phyloP scores from a whole-genome alignment of 2,888 invertebrate genomes.

The Idaea aversata region DNA sequence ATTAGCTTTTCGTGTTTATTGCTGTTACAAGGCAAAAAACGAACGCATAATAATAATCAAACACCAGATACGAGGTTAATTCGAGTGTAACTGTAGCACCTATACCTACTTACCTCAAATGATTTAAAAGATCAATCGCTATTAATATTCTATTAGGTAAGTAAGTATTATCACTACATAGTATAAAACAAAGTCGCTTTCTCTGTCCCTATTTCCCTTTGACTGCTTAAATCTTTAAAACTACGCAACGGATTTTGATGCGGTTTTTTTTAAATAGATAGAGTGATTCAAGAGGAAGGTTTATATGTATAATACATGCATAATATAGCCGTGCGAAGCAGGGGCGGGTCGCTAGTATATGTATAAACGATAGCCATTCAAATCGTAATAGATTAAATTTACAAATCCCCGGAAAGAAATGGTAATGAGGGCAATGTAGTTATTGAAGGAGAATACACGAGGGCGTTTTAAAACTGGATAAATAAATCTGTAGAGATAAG shows the following conservation, averaged over 20 bases:
- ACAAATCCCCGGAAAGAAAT: background rate
- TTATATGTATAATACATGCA: too few relatives aligned
- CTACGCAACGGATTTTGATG: too few relatives aligned
- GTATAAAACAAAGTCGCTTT: too few relatives aligned
- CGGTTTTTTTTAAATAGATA: too few relatives aligned
- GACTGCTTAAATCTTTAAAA: too few relatives aligned
- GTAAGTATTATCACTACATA: too few relatives aligned
- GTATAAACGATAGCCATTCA: background rate
- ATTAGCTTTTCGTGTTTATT: conserved; percentile 9
- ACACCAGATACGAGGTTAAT: background rate
- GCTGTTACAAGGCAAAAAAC: conserved; percentile 1
- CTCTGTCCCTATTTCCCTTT: too few relatives aligned
- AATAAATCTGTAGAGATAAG: conserved; percentile 56
- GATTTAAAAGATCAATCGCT: background rate
- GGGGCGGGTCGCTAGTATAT: too few relatives aligned
- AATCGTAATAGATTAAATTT: background rate
- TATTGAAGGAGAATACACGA: conserved; percentile 26
- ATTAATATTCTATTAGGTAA: background rate
- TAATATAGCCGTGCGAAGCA: too few relatives aligned
- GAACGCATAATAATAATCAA: background rate
- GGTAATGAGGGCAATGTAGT: conserved; percentile 4
- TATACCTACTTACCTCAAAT: background rate
- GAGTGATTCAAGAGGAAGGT: too few relatives aligned
- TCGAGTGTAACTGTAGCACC: background rate
- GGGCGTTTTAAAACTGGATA: conserved; percentile 41